A percentile compares a stretch with the other conserved stretches of the same genome.
Evolutionary conservation across 2,888 invertebrate species (phyloP).

Genomic region (Sepiola atlantica): DNA sequence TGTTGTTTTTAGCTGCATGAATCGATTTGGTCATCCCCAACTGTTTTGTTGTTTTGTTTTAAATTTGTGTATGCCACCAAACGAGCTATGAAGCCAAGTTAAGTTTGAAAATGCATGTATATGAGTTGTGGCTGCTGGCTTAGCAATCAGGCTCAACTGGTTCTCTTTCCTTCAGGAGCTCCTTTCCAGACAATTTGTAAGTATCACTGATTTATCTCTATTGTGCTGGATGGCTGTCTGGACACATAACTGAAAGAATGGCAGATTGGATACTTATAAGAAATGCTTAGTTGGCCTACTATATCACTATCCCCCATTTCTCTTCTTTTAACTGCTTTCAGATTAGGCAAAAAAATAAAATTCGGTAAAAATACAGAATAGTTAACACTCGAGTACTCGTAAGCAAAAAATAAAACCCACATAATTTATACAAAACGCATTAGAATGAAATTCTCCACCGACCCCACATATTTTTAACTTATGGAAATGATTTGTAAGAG

Average conservation of each 20-base stretch:
- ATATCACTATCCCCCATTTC: neutral
- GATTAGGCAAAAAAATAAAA: neutral
- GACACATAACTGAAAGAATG: neutral
- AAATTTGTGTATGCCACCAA: neutral
- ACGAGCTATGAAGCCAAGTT: neutral
- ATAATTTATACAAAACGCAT: no score
- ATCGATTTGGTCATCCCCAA: neutral
- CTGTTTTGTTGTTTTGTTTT: neutral
- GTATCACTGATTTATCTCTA: slow-evolving; percentile 37
- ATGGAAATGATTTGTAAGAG: no score
- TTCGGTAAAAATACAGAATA: neutral
- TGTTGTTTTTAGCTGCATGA: neutral
- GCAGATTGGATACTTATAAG: neutral
- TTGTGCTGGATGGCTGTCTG: neutral
- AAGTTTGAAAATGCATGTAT: neutral
- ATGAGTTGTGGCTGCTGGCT: neutral
- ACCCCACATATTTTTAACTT: no score
- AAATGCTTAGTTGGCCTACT: neutral
- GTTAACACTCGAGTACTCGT: no score
- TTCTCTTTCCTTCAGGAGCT: slow-evolving; percentile 44
- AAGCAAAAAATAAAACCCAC: no score
- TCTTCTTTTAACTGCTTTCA: neutral
- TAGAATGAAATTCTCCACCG: no score
- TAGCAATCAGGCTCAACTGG: slow-evolving; percentile 35
- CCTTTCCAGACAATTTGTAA: slow-evolving; percentile 39